These are phyloP conservation scores for Sitophilus oryzae DNA, from an alignment of 1,140 invertebrate genomes.

Conservation along the genomic window DNA sequence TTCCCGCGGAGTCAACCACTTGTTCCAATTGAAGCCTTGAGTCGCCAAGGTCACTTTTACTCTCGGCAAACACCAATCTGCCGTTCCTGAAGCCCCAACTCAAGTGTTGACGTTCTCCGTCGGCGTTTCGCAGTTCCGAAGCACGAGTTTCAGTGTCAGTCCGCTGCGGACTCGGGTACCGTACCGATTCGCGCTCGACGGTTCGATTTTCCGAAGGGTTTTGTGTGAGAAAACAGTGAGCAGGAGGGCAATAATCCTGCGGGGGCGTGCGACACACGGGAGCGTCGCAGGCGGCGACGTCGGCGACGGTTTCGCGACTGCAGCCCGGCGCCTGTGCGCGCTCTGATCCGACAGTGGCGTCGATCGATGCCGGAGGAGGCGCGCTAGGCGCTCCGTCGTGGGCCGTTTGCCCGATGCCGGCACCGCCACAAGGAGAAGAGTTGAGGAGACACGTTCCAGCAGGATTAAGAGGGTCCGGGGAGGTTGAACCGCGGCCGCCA, in stretches of 20 bases:
- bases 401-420: constrained; percentile 11
- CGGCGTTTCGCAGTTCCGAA: background rate
- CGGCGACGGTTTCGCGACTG: constrained; percentile 39
- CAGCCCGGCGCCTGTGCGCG: constrained; percentile 39
- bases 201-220: constrained; percentile 2
- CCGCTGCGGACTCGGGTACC: too few relatives aligned
- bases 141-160: too few relatives aligned
- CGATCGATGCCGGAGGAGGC: constrained; percentile 34
- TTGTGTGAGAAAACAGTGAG: constrained; percentile 5
- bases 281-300: constrained; percentile 35
- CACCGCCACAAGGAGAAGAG: constrained; percentile 12
- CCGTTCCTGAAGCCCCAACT: constrained; percentile 37
- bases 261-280: constrained; percentile 14
- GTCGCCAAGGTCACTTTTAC: constrained; percentile 13
- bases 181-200: background rate
- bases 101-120: constrained; percentile 12
- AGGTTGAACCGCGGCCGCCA: background rate
- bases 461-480: constrained; percentile 10
- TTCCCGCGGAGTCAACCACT: constrained; percentile 5
- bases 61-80: constrained; percentile 32
- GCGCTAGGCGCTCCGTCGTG: constrained; percentile 21
- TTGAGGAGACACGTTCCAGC: constrained; percentile 3
- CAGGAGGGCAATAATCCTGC: constrained; percentile 15
- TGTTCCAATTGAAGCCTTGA: constrained; percentile 6
- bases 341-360: constrained; percentile 25